Conservation (phyloP, 2,797 vertebrate genomes). For the Galaxias olidus region DNA sequence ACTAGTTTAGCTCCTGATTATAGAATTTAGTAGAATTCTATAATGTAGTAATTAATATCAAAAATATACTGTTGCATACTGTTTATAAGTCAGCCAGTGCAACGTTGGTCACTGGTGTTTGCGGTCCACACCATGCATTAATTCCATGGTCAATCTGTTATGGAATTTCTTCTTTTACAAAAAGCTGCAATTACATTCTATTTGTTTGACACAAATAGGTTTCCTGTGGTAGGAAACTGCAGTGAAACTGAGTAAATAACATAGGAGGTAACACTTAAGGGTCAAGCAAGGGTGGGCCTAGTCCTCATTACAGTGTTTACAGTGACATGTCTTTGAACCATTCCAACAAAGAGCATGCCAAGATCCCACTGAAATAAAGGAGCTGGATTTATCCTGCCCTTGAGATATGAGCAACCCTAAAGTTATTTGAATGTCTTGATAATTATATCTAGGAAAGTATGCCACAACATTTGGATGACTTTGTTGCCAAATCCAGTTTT, state of each 20-base stretch:
- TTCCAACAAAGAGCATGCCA: slow-evolving; percentile 2
- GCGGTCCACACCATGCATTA: no score
- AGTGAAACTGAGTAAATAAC: background rate
- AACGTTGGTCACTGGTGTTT: no score
- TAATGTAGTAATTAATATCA: no score
- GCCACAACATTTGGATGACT: slow-evolving; percentile 2
- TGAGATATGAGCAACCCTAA: slow-evolving; percentile 9
- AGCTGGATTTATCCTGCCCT: background rate
- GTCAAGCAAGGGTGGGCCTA: background rate
- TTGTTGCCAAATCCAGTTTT: slow-evolving; percentile 7
- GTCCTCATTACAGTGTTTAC: background rate
- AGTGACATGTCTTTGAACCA: slow-evolving; percentile 1
- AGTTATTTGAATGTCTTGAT: slow-evolving; percentile 16
- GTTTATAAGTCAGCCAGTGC: no score
- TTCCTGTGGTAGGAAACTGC: no score
- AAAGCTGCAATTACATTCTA: no score
- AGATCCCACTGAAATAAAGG: background rate
- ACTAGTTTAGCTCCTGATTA: no score
- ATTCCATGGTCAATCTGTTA: no score
- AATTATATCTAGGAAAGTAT: background rate
- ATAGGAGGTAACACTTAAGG: background rate
- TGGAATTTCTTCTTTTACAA: no score
- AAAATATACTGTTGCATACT: no score
- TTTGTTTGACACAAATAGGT: no score
- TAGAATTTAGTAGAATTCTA: no score